A percentile compares a stretch with the other conserved stretches of the same genome.
Evolutionary conservation across 2,888 invertebrate species (phyloP).

Genomic region (Caenorhabditis sp.): DNA sequence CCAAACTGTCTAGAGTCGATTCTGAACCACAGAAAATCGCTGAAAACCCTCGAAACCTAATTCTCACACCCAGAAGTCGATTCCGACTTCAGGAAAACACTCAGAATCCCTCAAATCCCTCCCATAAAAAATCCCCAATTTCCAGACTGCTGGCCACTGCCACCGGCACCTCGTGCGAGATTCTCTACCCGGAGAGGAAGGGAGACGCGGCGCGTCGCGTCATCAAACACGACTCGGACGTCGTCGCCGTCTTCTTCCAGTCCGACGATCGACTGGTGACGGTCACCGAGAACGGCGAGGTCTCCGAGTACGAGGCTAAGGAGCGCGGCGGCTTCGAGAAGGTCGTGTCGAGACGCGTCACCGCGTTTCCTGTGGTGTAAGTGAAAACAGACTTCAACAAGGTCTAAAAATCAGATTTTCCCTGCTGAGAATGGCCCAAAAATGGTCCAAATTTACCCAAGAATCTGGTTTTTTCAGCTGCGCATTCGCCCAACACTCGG

Average conservation of each 20-base stretch:
- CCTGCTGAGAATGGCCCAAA: not conserved
- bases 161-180: slow-evolving; percentile 27
- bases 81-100: too few species aligned
- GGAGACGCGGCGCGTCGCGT: not conserved
- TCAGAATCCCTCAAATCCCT: not conserved
- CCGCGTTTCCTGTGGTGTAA: slow-evolving; percentile 66
- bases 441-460: not conserved
- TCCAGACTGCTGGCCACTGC: slow-evolving; percentile 40
- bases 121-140: not conserved
- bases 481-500: slow-evolving; percentile 41
- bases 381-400: too few species aligned
- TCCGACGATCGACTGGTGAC: slow-evolving; percentile 55
- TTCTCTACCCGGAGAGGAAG: slow-evolving; percentile 17
- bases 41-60: too few species aligned
- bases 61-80: too few species aligned
- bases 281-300: slow-evolving; percentile 63
- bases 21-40: not conserved
- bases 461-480: slow-evolving; percentile 23
- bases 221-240: slow-evolving; percentile 53
- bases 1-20: too few species aligned
- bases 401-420: too few species aligned
- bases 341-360: slow-evolving; percentile 42
- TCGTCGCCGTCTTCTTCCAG: slow-evolving; percentile 54
- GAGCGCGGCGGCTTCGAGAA: slow-evolving; percentile 39
- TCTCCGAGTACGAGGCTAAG: slow-evolving; percentile 41